Conservation (phyloP, 2,113 vertebrate species). For the Choloepus hoffmanni region DNA sequence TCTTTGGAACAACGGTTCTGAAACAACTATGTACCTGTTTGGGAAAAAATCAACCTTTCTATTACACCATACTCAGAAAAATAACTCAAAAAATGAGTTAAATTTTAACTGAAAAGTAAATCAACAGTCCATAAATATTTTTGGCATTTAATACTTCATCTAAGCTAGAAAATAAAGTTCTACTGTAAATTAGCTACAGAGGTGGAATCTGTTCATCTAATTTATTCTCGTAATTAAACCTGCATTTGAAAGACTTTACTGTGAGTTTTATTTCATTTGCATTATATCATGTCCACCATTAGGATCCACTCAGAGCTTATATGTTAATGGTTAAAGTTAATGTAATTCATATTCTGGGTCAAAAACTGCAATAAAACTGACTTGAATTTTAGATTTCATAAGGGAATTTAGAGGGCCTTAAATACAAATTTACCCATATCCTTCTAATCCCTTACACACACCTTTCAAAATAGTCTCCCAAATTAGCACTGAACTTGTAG, state of each 20-base stretch:
- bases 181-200: background rate
- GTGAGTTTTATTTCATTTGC: slow-evolving; percentile 55
- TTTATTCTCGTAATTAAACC: slow-evolving; percentile 64
- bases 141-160: slow-evolving; percentile 39
- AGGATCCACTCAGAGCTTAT: background rate
- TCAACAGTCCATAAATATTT: background rate
- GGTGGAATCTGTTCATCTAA: slow-evolving; percentile 52
- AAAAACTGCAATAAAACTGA: slow-evolving; percentile 16
- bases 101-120: slow-evolving; percentile 50
- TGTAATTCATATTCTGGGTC: background rate
- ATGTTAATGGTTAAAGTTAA: slow-evolving; percentile 44
- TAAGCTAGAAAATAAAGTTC: slow-evolving; percentile 42
- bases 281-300: slow-evolving; percentile 41
- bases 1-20: too few species aligned
- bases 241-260: slow-evolving; percentile 13
- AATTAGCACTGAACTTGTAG: background rate
- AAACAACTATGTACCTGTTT: too few species aligned
- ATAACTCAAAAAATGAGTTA: background rate
- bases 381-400: slow-evolving; percentile 5
- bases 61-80: too few species aligned
- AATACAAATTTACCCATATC: background rate
- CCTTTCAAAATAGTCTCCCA: background rate
- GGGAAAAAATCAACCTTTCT: too few species aligned
- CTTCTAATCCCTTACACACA: background rate
- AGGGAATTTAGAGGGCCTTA: background rate